Evolutionary conservation across 2,113 vertebrate genomes (phyloP), one percentile per base, ranked within the genome.

Genomic region (Ornithorhynchus anatinus): DNA sequence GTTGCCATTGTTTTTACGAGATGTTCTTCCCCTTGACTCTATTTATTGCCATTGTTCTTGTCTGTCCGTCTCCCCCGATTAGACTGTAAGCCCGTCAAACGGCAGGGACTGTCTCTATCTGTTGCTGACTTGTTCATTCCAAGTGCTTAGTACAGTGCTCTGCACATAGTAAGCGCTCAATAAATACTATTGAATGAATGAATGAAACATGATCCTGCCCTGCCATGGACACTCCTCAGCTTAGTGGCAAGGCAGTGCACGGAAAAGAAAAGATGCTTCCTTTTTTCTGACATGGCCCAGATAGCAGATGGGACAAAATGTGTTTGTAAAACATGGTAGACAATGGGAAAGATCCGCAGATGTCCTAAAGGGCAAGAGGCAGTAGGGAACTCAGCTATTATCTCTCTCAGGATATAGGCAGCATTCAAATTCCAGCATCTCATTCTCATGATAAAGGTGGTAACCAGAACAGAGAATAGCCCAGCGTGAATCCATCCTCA

Each of bases 381-480:
- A 90, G 80, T 69, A 63, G 81, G 87, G 84, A 89, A 91, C 87
- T 83, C 70, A 85, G 82, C 89, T 88, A 86, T 93, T 90, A 85
- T 89, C 86, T 0, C 9, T 86, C 84, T 88, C 82, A 85, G 88
- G 89, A 91, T 77, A 82, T 11, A 22, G 81, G 69, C n/a, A 85
- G 86, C 88, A 89, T 87, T 92, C 87, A 87, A 86, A 88, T 87
- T 89, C 59, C 5, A 89, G 81, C 81, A 36, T 84, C 89, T 89
- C 88, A 88, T 90, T 86, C 89, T 88, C 84, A 79, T 87, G 89
- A 91, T 89, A 87, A 87, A 85, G 78, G 90, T 88, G 86, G 89
- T 89, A 91, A 80, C 75, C 48, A 84, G 81, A 86, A 73, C 75
- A 90, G 87, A 93, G 89, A 94, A 91, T 84, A 90, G 85, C 89